A percentile compares a stretch with the other conserved stretches of the same genome.
Conservation (phyloP, 2,113 vertebrate species). For the Dryoscopus gambensis region DNA sequence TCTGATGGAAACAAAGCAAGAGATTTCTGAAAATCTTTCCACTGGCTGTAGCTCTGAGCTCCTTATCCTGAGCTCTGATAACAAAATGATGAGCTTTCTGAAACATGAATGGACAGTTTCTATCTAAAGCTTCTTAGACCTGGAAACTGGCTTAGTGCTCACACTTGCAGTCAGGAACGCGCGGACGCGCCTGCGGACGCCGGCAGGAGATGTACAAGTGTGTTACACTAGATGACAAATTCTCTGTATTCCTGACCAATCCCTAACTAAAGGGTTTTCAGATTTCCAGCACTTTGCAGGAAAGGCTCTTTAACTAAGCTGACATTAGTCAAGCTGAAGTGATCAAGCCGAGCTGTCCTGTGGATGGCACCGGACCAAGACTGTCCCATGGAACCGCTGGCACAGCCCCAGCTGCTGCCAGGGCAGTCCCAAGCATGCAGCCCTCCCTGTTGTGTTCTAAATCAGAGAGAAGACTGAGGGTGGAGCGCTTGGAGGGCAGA, state of each 20-base stretch:
- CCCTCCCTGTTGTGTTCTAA: neutral
- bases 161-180: neutral
- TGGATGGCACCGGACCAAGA: neutral
- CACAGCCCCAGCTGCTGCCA: neutral
- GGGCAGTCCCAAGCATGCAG: rapidly evolving
- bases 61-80: slow-evolving; percentile 51
- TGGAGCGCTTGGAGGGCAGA: neutral
- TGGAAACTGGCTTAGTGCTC: neutral
- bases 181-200: rapidly evolving
- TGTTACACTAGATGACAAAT: slow-evolving; percentile 14
- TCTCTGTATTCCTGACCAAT: neutral
- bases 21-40: slow-evolving; percentile 29
- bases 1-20: slow-evolving; percentile 30
- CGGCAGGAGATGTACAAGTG: neutral
- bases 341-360: neutral
- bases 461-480: neutral
- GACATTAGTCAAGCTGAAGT: neutral
- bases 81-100: neutral
- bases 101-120: slow-evolving; percentile 39
- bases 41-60: slow-evolving; percentile 49
- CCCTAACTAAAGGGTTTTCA: neutral
- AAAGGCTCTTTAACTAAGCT: slow-evolving; percentile 17
- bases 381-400: neutral
- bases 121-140: slow-evolving; percentile 36
- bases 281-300: neutral